Evolutionary conservation across 1,140 invertebrate species (phyloP).

Genomic region (Probaryconus sp.): DNA sequence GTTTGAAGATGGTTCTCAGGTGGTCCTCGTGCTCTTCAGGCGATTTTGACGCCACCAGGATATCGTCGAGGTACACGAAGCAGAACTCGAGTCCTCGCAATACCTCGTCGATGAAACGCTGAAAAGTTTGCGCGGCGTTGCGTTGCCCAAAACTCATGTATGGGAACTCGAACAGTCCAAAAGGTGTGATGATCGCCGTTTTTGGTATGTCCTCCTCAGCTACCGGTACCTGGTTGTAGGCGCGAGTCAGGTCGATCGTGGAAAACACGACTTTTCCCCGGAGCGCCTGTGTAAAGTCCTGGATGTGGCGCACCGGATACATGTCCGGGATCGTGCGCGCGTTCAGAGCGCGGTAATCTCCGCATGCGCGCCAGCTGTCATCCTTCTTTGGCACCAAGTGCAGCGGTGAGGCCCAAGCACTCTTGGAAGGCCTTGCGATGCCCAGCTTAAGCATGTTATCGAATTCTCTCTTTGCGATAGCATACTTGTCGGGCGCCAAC

Average conservation of each 20-base stretch:
- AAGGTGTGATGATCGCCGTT: constrained; percentile 69
- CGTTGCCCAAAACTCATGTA: constrained; percentile 70
- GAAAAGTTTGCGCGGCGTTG: constrained; percentile 67
- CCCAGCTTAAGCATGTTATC: constrained; percentile 11
- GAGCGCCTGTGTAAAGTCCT: constrained; percentile 68
- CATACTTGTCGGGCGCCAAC: constrained; percentile 1
- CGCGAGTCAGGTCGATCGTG: constrained; percentile 72
- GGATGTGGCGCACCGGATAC: constrained; percentile 64
- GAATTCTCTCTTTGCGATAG: constrained; percentile 1
- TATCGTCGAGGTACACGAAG: constrained; percentile 65
- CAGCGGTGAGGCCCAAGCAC: constrained; percentile 22
- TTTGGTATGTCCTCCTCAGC: constrained; percentile 64
- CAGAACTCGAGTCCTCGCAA: not conserved
- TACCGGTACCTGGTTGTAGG: constrained; percentile 77
- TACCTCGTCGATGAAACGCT: constrained; percentile 73
- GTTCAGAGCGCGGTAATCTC: constrained; percentile 68
- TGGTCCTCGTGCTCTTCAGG: constrained; percentile 51
- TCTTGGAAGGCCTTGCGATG: constrained; percentile 13
- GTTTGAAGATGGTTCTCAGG: constrained; percentile 36
- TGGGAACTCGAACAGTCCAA: constrained; percentile 61
- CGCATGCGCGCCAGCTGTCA: constrained; percentile 48
- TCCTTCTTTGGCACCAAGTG: constrained; percentile 59
- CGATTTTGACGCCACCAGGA: constrained; percentile 63
- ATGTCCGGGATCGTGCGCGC: constrained; percentile 65
- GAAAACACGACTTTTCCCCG: constrained; percentile 44